Conservation (phyloP, 2,797 vertebrate genomes). For the Pyrrhura leucotis region DNA sequence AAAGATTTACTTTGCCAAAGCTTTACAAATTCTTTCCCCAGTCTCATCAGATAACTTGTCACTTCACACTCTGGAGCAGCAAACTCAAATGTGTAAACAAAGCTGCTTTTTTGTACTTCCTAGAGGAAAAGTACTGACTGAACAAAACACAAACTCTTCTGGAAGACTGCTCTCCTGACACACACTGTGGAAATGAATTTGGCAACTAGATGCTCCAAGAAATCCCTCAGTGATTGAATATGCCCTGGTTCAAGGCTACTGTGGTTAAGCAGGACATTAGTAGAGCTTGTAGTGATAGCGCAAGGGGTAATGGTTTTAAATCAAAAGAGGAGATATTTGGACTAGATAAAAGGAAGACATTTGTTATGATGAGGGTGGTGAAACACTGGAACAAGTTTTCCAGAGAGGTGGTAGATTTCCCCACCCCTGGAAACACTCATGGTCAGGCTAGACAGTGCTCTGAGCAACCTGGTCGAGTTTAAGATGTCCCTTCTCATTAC, state of each 20-base stretch:
- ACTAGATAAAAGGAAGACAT: background rate
- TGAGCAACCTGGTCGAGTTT: background rate
- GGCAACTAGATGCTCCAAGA: background rate
- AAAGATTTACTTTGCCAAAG: background rate
- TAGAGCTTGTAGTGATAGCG: background rate
- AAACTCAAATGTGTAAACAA: slow-evolving; percentile 23
- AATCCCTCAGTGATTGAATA: background rate
- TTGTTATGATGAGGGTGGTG: background rate
- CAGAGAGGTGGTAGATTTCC: background rate
- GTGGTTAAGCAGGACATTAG: background rate
- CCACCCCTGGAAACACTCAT: background rate
- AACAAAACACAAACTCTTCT: background rate
- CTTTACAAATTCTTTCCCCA: background rate
- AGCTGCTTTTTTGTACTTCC: background rate
- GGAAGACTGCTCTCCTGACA: background rate
- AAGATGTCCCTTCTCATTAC: background rate
- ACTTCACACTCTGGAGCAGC: background rate
- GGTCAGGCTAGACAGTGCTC: background rate
- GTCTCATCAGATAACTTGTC: background rate
- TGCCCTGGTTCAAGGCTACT: background rate
- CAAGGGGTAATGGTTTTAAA: background rate
- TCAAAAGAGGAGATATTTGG: background rate
- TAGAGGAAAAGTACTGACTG: background rate
- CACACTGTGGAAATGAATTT: background rate
- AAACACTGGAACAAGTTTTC: background rate